Percentiles rank a stretch among this genome's conserved stretches.
These are phyloP conservation scores for Saccopteryx bilineata DNA, from an alignment of 2,113 vertebrate species.

Conservation along the genomic window DNA sequence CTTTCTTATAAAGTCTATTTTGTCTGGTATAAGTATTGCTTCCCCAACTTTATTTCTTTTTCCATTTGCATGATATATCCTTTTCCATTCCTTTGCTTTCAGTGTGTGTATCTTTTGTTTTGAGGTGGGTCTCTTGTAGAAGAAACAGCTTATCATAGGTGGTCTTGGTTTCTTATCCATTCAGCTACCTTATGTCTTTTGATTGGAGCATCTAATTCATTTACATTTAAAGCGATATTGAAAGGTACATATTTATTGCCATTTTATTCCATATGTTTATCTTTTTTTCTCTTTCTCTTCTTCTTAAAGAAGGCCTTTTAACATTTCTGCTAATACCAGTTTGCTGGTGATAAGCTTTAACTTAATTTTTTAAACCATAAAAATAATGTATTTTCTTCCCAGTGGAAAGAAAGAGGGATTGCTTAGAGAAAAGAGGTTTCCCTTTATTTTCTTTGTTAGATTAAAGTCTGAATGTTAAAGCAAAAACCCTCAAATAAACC, in stretches of 20 bases:
- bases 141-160: not conserved
- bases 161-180: not conserved
- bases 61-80: not conserved
- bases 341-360: not conserved
- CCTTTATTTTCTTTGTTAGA: not conserved
- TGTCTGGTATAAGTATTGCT: not conserved
- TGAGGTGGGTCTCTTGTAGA: not conserved
- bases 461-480: not conserved
- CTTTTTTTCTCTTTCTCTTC: not conserved
- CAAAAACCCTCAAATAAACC: not conserved
- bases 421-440: not conserved
- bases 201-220: not conserved
- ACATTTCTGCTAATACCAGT: not conserved
- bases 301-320: not conserved
- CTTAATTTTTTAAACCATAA: not conserved
- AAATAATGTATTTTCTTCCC: not conserved
- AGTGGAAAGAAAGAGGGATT: not conserved
- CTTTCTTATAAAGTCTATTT: not conserved
- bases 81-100: not conserved
- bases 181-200: not conserved
- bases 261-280: not conserved
- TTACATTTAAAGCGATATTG: not conserved
- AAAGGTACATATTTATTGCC: not conserved
- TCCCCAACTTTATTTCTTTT: not conserved
- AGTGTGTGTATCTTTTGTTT: not conserved